Evolutionary conservation across 2,797 vertebrate species (phyloP), one percentile per base, ranked within the genome.

Genomic region (Tokudaia muenninki): DNA sequence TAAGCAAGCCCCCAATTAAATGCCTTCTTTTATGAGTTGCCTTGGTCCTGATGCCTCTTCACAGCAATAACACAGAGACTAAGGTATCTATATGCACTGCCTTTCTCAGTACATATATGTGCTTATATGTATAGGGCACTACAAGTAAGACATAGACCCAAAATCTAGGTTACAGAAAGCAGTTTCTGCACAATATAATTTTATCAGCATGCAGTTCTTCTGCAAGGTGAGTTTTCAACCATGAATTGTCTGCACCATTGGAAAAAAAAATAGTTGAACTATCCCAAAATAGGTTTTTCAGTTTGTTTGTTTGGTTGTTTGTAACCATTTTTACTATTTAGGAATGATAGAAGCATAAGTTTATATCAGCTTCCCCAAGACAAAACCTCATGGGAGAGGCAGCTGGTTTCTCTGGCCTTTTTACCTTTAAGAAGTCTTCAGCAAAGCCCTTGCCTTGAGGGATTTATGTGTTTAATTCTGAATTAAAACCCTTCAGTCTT

Each of bases 281-380:
- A 4, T 47, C 59, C 92, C 17, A 26, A 70, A 70, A 70, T 37
- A 24, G 44, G 11, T 24, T 50, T 83, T 84, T 37, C n/a, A 21
- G 70, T 72, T 72, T 72, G 29, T 31, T 72, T 72, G 4, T 81
- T 61, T 61, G 59, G 31, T 86, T 86, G 44, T 16, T 70, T 70
- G 22, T 52, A 87, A 70, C 3, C 29, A 6, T 31, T 67, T 72
- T 86, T 78, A 14, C 29, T n/a, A 19, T 92, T 77, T 31, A 59
- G 61, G 10, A 14, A 41, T 92, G 59, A 72, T 50, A 63, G 19
- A 61, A 47, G 21, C 37, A 7, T 93, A 24, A 63, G 50, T 94
- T 94, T 52, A 94, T 44, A 81, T 90, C 13, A 87, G 74, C 84
- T 94, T 93, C 24, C 84, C 26, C 6, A 44, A 47, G 47, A 94